Evolutionary conservation across 2,888 invertebrate genomes (phyloP).

Genomic region (Atherix ibis): DNA sequence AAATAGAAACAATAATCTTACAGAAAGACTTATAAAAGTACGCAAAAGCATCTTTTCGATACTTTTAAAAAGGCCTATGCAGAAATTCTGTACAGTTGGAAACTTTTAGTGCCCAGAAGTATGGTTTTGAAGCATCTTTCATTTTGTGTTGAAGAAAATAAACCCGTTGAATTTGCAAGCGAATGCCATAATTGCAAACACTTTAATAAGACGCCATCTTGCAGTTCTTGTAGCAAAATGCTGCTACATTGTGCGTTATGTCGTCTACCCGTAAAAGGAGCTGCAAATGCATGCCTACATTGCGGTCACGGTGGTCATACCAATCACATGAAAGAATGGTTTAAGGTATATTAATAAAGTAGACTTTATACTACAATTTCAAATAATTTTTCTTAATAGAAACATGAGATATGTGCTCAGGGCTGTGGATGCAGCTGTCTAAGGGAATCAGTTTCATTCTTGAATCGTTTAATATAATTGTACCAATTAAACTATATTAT

Average conservation of each 20-base stretch:
- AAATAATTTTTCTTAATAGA: conserved; percentile 25
- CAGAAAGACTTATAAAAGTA: conserved; percentile 21
- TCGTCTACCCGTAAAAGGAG: conserved; percentile 68
- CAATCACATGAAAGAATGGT: conserved; percentile 72
- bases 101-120: conserved; percentile 61
- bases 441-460: conserved; percentile 33
- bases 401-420: conserved; percentile 66
- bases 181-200: conserved; percentile 56
- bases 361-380: not conserved
- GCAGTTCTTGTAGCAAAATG: conserved; percentile 53
- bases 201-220: conserved; percentile 50
- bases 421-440: conserved; percentile 88
- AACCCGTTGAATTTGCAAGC: conserved; percentile 56
- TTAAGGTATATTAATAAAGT: conserved; percentile 33
- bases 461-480: conserved; percentile 1
- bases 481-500: no score
- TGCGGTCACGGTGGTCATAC: conserved; percentile 93
- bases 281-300: conserved; percentile 68
- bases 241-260: conserved; percentile 73
- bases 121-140: conserved; percentile 47
- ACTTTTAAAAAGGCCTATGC: conserved; percentile 77
- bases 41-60: conserved; percentile 43
- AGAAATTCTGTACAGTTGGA: conserved; percentile 76
- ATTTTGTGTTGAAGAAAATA: conserved; percentile 34
- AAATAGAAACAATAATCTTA: conserved; percentile 9